Conservation (phyloP, 2,797 vertebrate species). For the Columba guinea region DNA sequence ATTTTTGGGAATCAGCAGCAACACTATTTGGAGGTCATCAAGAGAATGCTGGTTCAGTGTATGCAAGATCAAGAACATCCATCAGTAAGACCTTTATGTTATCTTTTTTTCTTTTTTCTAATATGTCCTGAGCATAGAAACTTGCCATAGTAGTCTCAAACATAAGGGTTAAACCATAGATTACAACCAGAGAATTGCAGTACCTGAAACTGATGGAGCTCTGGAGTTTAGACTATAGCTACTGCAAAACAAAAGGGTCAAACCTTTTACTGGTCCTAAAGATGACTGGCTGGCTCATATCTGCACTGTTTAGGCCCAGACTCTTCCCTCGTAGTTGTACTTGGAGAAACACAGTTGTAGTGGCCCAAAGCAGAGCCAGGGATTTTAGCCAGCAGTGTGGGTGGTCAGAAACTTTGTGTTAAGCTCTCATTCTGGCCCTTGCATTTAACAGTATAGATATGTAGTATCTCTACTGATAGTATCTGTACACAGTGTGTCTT, state of each 20-base stretch:
- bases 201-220: not conserved
- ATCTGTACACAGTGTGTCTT: not conserved
- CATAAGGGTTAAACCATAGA: not conserved
- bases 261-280: not conserved
- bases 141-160: not conserved
- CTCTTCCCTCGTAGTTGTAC: not conserved
- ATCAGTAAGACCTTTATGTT: conserved; percentile 78
- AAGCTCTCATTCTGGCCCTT: not conserved
- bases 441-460: not conserved
- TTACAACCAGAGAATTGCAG: not conserved
- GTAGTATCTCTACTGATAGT: not conserved
- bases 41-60: conserved; percentile 97
- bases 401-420: not conserved
- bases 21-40: conserved; percentile 98
- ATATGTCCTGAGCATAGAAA: not conserved
- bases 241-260: not conserved
- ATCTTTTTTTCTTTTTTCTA: not conserved
- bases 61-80: conserved; percentile 97
- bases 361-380: not conserved
- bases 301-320: not conserved
- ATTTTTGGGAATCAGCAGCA: conserved; percentile 99
- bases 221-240: not conserved
- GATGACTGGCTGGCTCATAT: not conserved
- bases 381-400: not conserved
- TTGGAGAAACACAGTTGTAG: not conserved